These are phyloP conservation scores for Tethya wilhelma DNA, from an alignment of 37 sponge, comb jelly and placozoan genomes.

Conservation along the genomic window DNA sequence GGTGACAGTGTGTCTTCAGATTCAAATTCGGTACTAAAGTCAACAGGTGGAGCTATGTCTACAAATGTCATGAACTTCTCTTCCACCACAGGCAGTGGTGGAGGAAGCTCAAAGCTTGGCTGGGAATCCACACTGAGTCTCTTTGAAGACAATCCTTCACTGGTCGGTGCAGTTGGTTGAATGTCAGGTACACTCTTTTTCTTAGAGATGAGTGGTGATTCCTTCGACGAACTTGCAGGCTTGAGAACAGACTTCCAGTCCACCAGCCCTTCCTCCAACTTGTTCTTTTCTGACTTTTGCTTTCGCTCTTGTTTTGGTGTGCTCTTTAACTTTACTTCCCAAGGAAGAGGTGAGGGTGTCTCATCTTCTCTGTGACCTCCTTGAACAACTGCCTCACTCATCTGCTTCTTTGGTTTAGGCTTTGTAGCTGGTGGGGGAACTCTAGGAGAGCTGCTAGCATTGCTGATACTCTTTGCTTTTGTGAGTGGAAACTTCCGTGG, in stretches of 20 bases:
- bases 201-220: not conserved
- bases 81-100: slow-evolving; percentile 10
- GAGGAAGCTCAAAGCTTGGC: slow-evolving; percentile 22
- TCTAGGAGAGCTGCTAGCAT: not conserved
- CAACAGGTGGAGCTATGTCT: slow-evolving; percentile 40
- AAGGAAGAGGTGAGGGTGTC: slow-evolving; percentile 2
- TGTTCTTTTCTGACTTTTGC: not conserved
- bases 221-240: slow-evolving; percentile 1
- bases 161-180: too few species aligned
- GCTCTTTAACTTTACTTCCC: not conserved
- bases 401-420: slow-evolving; percentile 18
- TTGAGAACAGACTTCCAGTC: slow-evolving; percentile 26
- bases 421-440: slow-evolving; percentile 6
- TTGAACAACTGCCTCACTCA: not conserved
- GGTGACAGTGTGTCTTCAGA: too few species aligned
- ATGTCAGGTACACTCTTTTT: not conserved
- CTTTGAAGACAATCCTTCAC: too few species aligned
- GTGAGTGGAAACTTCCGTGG: not conserved
- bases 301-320: not conserved
- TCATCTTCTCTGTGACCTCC: not conserved
- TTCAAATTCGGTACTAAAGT: not conserved
- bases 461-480: not conserved
- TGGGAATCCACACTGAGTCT: too few species aligned
- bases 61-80: slow-evolving; percentile 2
- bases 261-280: not conserved